These are phyloP conservation scores for Ia io DNA, from an alignment of 2,113 vertebrate species.

Conservation along the genomic window DNA sequence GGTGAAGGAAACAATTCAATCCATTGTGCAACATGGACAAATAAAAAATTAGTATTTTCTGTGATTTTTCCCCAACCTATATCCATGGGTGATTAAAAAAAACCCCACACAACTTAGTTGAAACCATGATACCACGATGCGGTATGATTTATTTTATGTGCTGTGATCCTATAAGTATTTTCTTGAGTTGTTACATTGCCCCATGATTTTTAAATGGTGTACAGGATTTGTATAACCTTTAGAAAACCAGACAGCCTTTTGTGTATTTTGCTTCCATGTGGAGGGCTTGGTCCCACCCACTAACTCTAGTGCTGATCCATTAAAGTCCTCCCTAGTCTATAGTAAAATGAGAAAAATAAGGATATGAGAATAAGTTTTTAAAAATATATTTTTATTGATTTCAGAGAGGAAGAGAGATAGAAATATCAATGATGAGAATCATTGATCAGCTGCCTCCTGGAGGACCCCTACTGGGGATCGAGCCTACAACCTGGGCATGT, in stretches of 20 bases:
- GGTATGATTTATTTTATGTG: background rate
- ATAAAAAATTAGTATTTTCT: background rate
- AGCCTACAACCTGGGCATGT: too few species aligned
- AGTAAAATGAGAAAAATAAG: background rate
- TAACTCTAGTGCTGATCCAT: background rate
- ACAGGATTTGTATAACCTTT: background rate
- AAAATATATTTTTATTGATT: background rate
- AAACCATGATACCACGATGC: background rate
- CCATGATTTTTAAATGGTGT: background rate
- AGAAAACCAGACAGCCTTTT: background rate
- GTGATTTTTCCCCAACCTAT: background rate
- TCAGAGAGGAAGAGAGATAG: too few species aligned
- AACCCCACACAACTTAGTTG: background rate
- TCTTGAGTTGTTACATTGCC: background rate
- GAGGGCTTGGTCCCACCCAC: background rate
- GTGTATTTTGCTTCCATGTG: background rate
- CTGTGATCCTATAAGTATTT: background rate
- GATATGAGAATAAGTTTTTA: background rate
- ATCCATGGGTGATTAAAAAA: background rate
- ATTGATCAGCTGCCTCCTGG: too few species aligned
- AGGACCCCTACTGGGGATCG: too few species aligned
- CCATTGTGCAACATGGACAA: background rate
- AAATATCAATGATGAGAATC: too few species aligned
- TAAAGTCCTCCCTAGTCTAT: background rate
- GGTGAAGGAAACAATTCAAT: background rate